Evolutionary conservation across 1,140 invertebrate genomes (phyloP).

Genomic region (Chironomus tepperi): DNA sequence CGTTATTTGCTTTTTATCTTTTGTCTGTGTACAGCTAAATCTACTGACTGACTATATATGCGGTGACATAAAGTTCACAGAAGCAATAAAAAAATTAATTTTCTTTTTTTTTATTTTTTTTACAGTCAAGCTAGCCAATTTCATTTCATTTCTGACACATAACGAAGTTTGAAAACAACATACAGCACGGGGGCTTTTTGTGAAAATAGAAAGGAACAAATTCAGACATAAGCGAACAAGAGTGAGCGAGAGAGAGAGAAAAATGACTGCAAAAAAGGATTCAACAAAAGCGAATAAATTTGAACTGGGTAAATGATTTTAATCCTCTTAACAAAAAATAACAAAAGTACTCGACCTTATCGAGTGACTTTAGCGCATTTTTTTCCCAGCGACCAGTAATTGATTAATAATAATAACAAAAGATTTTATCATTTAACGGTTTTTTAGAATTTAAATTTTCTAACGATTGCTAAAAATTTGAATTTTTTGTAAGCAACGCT

Average conservation of each 20-base stretch:
- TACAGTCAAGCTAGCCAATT: background rate
- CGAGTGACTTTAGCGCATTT: too few species aligned
- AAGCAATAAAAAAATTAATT: constrained; percentile 3
- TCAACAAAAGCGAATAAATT: constrained; percentile 19
- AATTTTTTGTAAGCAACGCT: too few species aligned
- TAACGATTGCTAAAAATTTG: too few species aligned
- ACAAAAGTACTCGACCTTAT: too few species aligned
- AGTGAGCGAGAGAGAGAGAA: background rate
- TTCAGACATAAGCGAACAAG: background rate
- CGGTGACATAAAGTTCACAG: background rate
- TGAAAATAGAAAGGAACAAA: background rate
- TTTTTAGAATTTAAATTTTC: too few species aligned
- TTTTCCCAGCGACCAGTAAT: too few species aligned
- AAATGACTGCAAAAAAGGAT: constrained; percentile 23
- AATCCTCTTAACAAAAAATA: background rate
- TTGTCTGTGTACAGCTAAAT: background rate
- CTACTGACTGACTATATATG: constrained; percentile 6
- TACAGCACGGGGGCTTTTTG: background rate
- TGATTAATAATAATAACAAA: too few species aligned
- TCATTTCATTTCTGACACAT: background rate
- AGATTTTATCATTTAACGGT: too few species aligned
- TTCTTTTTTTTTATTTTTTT: background rate
- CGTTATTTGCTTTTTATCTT: too few species aligned
- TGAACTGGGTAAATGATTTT: constrained; percentile 19
- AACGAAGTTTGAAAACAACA: background rate